phyloP scores from a whole-genome alignment of 2,113 vertebrate genomes.

The Marmota monax region DNA sequence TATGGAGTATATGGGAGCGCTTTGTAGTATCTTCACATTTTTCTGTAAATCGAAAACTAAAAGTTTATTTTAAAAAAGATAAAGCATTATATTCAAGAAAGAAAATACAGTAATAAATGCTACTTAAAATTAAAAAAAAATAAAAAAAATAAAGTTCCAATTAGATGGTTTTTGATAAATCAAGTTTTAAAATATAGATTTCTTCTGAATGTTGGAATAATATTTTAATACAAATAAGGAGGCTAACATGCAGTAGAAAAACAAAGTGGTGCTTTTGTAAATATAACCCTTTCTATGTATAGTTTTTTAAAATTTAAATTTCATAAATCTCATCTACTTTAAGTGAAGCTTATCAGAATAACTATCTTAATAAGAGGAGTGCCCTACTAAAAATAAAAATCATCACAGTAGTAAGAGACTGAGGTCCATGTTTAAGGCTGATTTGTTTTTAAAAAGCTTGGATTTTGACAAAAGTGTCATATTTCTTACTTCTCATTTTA shows the following conservation, averaged over 20 bases:
- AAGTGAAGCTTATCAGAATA: neutral
- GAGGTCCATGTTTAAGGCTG: neutral
- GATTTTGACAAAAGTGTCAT: constrained; percentile 18
- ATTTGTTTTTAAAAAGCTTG: neutral
- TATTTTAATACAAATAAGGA: neutral
- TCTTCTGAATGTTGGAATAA: constrained; percentile 32
- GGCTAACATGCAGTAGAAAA: neutral
- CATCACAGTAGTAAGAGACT: neutral
- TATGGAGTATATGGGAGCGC: neutral
- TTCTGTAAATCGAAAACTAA: constrained; percentile 2
- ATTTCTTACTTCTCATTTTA: constrained; percentile 38
- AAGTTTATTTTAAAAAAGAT: neutral
- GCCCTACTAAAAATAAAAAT: neutral
- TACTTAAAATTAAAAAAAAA: neutral
- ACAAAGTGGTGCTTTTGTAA: neutral
- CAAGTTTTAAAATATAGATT: constrained; percentile 30
- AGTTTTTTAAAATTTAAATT: neutral
- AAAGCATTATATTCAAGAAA: neutral
- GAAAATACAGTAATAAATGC: neutral
- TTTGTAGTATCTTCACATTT: neutral
- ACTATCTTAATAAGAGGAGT: neutral
- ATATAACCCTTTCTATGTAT: neutral
- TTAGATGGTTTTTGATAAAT: neutral
- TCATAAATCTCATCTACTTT: neutral
- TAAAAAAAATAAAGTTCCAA: no score